These are phyloP conservation scores for Drosophila athabasca DNA, from an alignment of 1,140 invertebrate species.

Conservation along the genomic window DNA sequence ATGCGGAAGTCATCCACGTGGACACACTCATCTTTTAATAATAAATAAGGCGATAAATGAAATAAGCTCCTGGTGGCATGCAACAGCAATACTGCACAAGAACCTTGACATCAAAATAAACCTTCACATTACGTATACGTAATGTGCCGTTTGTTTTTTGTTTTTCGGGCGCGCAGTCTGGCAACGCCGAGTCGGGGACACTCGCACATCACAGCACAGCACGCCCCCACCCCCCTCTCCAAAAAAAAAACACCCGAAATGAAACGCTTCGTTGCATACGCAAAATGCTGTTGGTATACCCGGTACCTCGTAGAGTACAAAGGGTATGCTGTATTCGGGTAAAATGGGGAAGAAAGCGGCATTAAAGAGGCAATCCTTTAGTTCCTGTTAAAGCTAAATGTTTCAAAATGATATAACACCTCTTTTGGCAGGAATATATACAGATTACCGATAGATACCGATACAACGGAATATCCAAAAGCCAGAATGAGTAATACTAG, in stretches of 20 bases:
- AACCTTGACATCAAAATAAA: conserved; percentile 71
- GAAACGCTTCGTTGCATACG: conserved; percentile 78
- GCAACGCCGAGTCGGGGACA: conserved; percentile 45
- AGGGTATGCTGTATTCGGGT: too few species aligned
- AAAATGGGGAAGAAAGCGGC: too few species aligned
- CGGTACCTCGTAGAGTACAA: too few species aligned
- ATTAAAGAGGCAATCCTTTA: too few species aligned
- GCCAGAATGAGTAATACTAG: too few species aligned
- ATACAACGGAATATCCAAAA: too few species aligned
- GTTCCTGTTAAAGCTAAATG: too few species aligned
- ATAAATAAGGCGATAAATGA: conserved; percentile 37
- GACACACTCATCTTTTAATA: conserved; percentile 25
- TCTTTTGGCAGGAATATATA: too few species aligned
- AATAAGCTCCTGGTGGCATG: conserved; percentile 43
- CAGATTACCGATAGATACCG: too few species aligned
- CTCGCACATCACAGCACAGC: background rate
- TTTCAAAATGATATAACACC: too few species aligned
- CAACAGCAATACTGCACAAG: background rate
- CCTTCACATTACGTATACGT: conserved; percentile 61
- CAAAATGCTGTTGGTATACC: conserved; percentile 30
- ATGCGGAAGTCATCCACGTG: conserved; percentile 61
- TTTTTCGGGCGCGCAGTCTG: conserved; percentile 54
- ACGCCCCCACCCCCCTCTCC: conserved; percentile 24
- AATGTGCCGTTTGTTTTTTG: conserved; percentile 29
- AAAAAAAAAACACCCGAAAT: conserved; percentile 62